Conservation (phyloP, 2,888 invertebrate genomes). For the Himalopsyche tibetana region DNA sequence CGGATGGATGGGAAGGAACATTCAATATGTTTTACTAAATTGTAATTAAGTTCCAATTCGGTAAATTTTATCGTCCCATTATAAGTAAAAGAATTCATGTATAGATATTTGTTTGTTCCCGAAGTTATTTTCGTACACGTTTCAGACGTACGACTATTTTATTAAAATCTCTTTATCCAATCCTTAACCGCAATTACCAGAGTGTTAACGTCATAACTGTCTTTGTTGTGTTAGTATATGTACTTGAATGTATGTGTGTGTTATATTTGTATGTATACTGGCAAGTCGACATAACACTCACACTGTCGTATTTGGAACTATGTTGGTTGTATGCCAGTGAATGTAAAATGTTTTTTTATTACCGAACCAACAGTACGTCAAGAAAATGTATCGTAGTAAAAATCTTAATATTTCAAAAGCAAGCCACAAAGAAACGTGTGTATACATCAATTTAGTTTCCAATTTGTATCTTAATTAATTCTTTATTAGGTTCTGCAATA, state of each 20-base stretch:
- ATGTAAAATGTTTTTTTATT: not conserved
- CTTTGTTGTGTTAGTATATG: not conserved
- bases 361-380: too few relatives aligned
- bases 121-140: slow-evolving; percentile 46
- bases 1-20: too few relatives aligned
- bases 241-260: not conserved
- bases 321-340: not conserved
- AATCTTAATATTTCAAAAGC: too few relatives aligned
- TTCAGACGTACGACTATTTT: slow-evolving; percentile 23
- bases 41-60: too few relatives aligned
- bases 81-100: too few relatives aligned
- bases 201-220: slow-evolving; percentile 43
- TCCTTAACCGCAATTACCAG: slow-evolving; percentile 39
- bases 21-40: too few relatives aligned
- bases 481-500: too few relatives aligned
- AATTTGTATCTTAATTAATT: too few relatives aligned
- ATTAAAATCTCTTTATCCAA: slow-evolving; percentile 39
- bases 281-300: slow-evolving; percentile 22
- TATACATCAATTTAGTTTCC: too few relatives aligned
- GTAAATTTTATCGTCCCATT: too few relatives aligned
- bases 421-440: too few relatives aligned
- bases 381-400: too few relatives aligned
- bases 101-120: slow-evolving; percentile 33
- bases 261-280: slow-evolving; percentile 1
- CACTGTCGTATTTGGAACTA: slow-evolving; percentile 17